These are phyloP conservation scores for Rana temporaria DNA, from an alignment of 2,113 vertebrate genomes.

Conservation along the genomic window DNA sequence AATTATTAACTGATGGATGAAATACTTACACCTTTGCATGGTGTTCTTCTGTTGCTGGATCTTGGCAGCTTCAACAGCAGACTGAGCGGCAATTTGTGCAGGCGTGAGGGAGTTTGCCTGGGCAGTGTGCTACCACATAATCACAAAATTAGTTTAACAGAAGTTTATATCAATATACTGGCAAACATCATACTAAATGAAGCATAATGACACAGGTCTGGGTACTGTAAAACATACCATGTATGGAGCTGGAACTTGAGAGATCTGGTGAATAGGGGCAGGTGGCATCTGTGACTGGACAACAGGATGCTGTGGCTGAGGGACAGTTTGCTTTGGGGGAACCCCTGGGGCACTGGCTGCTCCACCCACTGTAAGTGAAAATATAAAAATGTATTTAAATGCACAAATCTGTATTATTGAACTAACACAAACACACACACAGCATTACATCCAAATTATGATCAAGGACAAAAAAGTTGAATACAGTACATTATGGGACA, in stretches of 20 bases:
- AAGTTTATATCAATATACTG: neutral
- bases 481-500: no score
- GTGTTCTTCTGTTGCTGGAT: slow-evolving; percentile 76
- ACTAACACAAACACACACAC: no score
- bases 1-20: neutral
- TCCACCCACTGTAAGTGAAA: slow-evolving; percentile 70
- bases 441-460: no score
- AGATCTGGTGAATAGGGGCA: slow-evolving; percentile 63
- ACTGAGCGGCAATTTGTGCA: slow-evolving; percentile 84
- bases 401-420: no score
- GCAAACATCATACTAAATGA: neutral
- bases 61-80: slow-evolving; percentile 82
- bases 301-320: slow-evolving; percentile 64
- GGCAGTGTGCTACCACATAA: neutral
- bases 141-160: neutral
- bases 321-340: slow-evolving; percentile 79
- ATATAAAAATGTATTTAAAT: no score
- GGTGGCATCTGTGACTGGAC: slow-evolving; percentile 69
- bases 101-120: slow-evolving; percentile 64
- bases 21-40: slow-evolving; percentile 79
- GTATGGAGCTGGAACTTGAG: slow-evolving; percentile 66
- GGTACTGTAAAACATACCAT: slow-evolving; percentile 60
- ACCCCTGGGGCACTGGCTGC: slow-evolving; percentile 66
- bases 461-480: no score
- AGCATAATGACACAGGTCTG: no score